Evolutionary conservation across 2,888 invertebrate genomes (phyloP), one percentile per base, ranked within the genome.

Genomic region (Clunio marinus): DNA sequence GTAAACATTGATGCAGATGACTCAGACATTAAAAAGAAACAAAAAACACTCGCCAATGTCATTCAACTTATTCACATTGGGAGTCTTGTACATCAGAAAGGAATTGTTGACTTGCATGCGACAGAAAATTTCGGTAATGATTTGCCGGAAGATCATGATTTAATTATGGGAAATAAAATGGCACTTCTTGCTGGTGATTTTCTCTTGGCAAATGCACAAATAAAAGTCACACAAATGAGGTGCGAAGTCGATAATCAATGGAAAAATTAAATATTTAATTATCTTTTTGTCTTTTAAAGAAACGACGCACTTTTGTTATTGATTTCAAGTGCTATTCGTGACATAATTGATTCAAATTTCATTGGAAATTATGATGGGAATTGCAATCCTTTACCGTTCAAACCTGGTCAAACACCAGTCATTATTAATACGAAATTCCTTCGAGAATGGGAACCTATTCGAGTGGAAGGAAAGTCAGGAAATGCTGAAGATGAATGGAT

Each of bases 401-500:
- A 17, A 13, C 5, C 51, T 17, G 51, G 51, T 7, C 7, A 51
- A 22, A 51, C 22, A 22, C 51, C 51, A 3, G 2, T 20, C 7
- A 22, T n/a, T 8, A 13, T 2, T 17, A 13, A 7, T 5, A 17
- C 51, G 2, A 13, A 17, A 8, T 51, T 51, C n/a, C 8, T 5
- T 8, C 3, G 22, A 2, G 8, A 22, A 17, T 7, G 8, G 2
- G n/a, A 51, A 17, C 51, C 51, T 5, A 2, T 51, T 7, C 4
- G 2, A 17, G 5, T 17, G 20, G 13, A 17, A 5, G 51, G 20
- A 13, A 17, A 2, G 2, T 51, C 17, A 2, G 51, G 51, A 22
- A 51, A 17, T 7, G 51, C 51, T 7, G 51, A 51, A 51, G 51
- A 51, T 22, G 51, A 51, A 22, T 51, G 51, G 51, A 51, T 51